A percentile compares a stretch with the other conserved stretches of the same genome.
Evolutionary conservation across 2,888 invertebrate genomes (phyloP).

Genomic region (Coenonympha glycerion): DNA sequence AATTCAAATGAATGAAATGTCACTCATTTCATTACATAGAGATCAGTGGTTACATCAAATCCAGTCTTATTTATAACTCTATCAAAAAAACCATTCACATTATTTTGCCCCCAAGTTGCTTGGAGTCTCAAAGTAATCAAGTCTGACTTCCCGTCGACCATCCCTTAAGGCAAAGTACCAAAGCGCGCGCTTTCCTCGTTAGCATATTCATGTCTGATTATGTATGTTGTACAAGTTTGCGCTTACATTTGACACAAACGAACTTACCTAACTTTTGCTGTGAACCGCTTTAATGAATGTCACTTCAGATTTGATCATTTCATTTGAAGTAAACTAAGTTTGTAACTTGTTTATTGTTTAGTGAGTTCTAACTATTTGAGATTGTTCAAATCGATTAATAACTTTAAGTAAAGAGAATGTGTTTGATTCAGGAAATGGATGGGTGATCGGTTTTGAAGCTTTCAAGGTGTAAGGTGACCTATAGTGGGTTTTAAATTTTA

Average conservation of each 20-base stretch:
- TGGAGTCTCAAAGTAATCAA: conserved; percentile 4
- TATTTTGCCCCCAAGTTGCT: too few species aligned
- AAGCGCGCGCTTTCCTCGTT: conserved; percentile 15
- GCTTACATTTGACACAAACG: conserved; percentile 21
- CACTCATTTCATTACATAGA: too few species aligned
- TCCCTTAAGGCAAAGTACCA: not conserved
- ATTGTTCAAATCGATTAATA: too few species aligned
- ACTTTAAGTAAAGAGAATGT: too few species aligned
- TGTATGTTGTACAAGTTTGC: conserved; percentile 29
- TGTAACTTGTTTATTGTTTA: not conserved
- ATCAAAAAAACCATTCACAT: too few species aligned
- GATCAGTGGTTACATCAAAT: too few species aligned
- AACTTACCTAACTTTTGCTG: conserved; percentile 15
- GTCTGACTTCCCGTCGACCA: not conserved
- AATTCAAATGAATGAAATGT: too few species aligned
- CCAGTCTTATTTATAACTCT: too few species aligned
- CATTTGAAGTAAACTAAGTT: not conserved
- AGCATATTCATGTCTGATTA: conserved; percentile 28
- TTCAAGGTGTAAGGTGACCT: too few species aligned
- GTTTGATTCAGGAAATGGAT: too few species aligned
- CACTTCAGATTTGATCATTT: not conserved
- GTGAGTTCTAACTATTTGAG: not conserved
- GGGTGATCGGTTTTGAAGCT: too few species aligned
- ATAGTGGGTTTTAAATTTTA: too few species aligned
- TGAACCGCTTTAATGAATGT: conserved; percentile 2